phyloP scores from a whole-genome alignment of 2,113 vertebrate species.

The Cyphomyrus discorhynchus region DNA sequence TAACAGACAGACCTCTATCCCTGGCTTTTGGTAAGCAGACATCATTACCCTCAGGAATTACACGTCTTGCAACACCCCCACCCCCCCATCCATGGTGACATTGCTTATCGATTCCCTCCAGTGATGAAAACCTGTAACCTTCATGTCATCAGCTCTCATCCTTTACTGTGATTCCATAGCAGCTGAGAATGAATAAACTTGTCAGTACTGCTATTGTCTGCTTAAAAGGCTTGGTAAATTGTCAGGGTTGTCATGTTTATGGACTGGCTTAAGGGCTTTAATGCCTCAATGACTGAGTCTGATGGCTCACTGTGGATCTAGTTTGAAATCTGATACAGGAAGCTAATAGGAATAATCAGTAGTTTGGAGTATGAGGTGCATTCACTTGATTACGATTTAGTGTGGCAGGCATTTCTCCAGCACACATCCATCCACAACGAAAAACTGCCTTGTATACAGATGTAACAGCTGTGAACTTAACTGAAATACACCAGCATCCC shows the following conservation, averaged over 20 bases:
- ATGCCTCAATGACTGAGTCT: neutral
- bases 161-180: neutral
- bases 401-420: neutral
- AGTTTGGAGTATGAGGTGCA: neutral
- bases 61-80: neutral
- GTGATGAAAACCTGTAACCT: neutral
- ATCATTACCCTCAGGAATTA: neutral
- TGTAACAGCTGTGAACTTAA: slow-evolving; percentile 6
- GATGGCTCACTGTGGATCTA: neutral
- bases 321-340: neutral
- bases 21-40: neutral
- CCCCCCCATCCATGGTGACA: neutral
- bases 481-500: slow-evolving; percentile 2
- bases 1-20: neutral
- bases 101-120: neutral
- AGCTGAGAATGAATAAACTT: neutral
- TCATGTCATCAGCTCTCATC: neutral
- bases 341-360: neutral
- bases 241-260: neutral
- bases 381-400: neutral
- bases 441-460: neutral
- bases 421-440: neutral
- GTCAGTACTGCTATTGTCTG: neutral
- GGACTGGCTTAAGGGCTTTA: neutral
- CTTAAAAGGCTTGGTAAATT: neutral